These are phyloP conservation scores for Microdon myrmicae DNA, from an alignment of 2,888 invertebrate species.

Conservation along the genomic window DNA sequence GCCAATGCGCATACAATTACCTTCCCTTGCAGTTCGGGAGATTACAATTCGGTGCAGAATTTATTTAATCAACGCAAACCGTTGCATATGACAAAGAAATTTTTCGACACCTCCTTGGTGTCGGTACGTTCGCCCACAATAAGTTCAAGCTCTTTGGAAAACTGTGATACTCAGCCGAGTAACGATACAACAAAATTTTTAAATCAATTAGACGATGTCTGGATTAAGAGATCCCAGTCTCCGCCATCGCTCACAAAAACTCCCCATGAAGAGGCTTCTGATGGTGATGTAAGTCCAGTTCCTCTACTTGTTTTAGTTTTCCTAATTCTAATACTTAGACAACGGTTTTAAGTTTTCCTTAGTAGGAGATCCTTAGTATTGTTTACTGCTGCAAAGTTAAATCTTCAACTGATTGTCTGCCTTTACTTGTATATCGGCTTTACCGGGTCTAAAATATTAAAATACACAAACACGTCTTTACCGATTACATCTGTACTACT, in stretches of 20 bases:
- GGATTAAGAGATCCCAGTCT: constrained; percentile 58
- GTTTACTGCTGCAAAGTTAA: too few species aligned
- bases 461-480: too few species aligned
- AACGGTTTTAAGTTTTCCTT: too few species aligned
- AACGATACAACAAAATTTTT: constrained; percentile 43
- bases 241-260: constrained; percentile 55
- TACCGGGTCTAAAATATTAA: too few species aligned
- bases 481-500: too few species aligned
- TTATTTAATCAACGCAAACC: constrained; percentile 69
- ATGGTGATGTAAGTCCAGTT: constrained; percentile 57
- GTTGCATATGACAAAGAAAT: constrained; percentile 81
- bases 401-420: too few species aligned
- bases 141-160: constrained; percentile 61
- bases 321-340: too few species aligned
- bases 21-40: constrained; percentile 72
- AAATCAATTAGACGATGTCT: constrained; percentile 60
- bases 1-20: constrained; percentile 74
- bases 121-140: constrained; percentile 75
- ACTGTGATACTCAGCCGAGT: constrained; percentile 60
- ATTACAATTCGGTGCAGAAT: constrained; percentile 71
- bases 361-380: too few species aligned
- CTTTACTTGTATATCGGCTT: too few species aligned
- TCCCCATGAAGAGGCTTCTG: constrained; percentile 59
- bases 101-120: constrained; percentile 84
- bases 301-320: background rate